Evolutionary conservation across 2,113 vertebrate genomes (phyloP).

Genomic region (Dendropsophus ebraccatus): DNA sequence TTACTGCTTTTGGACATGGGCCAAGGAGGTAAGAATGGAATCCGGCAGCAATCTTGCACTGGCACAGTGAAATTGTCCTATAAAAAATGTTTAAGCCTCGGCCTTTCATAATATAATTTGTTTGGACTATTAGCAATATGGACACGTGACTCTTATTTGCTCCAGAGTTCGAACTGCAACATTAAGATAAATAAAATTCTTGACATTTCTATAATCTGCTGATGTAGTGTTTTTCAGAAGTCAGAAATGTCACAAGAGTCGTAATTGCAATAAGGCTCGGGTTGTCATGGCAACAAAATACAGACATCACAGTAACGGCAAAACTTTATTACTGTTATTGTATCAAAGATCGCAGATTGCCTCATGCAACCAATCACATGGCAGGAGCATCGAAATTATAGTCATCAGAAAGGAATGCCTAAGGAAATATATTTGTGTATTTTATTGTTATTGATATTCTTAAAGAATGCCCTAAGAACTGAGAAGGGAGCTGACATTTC

Average conservation of each 20-base stretch:
- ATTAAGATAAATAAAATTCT: slow-evolving; percentile 1
- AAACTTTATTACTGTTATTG: background rate
- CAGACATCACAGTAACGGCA: background rate
- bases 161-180: background rate
- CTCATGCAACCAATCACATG: background rate
- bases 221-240: background rate
- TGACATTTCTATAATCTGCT: slow-evolving; percentile 2
- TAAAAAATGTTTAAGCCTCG: background rate
- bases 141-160: background rate
- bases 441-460: background rate
- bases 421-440: background rate
- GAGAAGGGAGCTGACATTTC: background rate
- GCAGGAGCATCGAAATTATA: no score
- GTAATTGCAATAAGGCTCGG: background rate
- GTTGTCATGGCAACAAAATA: slow-evolving; percentile 19
- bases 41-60: background rate
- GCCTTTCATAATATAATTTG: background rate
- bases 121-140: background rate
- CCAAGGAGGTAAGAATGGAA: background rate
- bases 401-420: slow-evolving; percentile 4
- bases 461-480: slow-evolving; percentile 18
- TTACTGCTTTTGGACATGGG: background rate
- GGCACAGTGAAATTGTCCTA: background rate
- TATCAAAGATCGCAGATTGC: background rate
- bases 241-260: slow-evolving; percentile 27